Base-by-base conservation (phyloP, 2,888 invertebrate species). In the Macrophya annulata region DNA sequence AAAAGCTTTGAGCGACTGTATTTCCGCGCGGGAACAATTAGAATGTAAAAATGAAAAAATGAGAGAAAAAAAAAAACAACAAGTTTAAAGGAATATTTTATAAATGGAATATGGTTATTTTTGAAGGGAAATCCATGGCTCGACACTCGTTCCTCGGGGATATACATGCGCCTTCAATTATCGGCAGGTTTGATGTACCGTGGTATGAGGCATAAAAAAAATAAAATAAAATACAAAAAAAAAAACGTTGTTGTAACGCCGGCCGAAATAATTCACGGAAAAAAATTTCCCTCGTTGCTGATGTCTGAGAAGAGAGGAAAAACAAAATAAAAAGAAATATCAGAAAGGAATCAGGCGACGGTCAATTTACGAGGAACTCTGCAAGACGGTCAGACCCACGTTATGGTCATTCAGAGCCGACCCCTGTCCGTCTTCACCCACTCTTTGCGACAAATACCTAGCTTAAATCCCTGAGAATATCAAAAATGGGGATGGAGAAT, bases 351-450 rank as follows among this genome's bases (percentile, higher is more conserved):
- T 74, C 72, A 45, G 45, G 21, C 72, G 45, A 74, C 72, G 72
- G 45, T 45, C 72, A 45, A 74, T 74, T 74, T 74, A 74, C 72
- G 72, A 74, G 45, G 21, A 74, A 74, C 72, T 45, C 21, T 45
- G 21, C 72, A 74, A 74, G 72, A 74, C n/a, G 72, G 72, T 74
- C 72, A 4, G 45, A 74, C 72, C 72, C 72, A 74, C 72, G 72
- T 74, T 74, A 74, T 45, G 72, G 45, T 74, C 72, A 74, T 74
- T 74, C 72, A 25, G 21, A 74, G 21, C 45, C n/a, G 45, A 74
- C 72, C 72, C 43, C 72, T 43, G 72, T 74, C 72, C 72, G n/a
- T 74, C 72, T 74, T 74, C 10, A 74, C 43, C 72, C 72, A 45
- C 21, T 74, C 45, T 45, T n/a, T 3, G 72, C 72, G 72, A 74